Base-by-base conservation (phyloP, 2,113 vertebrate species). In the Rhinolophus sinicus region DNA sequence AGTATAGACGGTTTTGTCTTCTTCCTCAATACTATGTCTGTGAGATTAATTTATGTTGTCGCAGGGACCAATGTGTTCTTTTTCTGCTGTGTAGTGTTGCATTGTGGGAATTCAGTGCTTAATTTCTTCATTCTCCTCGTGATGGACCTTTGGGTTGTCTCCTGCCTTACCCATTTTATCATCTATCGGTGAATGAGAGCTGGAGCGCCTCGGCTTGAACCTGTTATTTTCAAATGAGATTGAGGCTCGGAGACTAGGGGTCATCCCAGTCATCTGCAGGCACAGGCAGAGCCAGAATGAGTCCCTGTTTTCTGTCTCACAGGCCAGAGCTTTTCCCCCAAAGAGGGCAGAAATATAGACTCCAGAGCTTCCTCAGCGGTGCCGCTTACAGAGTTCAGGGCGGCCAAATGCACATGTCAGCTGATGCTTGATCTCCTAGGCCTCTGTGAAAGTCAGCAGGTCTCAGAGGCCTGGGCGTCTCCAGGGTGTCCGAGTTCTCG, bases 391-490 rank as follows among this genome's bases (percentile, higher is more conserved):
- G 81, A 81, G 44, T 24, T 38, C 38, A 47, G 9, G n/a, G 54
- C 0, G 5, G 38, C 30, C 30, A 35, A 5, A 60, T 24, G n/a
- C 70, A 44, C 64, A 10, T 1, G 2, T 54, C 5, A 11, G 12
- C 52, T 28, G 3, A 13, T 14, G 50, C 38, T 18, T 9, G 70
- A 33, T 54, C n/a, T 24, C 9, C 40, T 8, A 2, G 7, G 10
- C 14, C 69, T 35, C 81, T 1, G n/a, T 52, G 40, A 19, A 15
- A n/a, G 81, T 16, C 64, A 10, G 54, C 56, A 6, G 69, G 47
- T 64, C 44, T 11, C n/a, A 22, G 26, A 40, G 72, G 44, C 77
- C 78, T 44, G 67, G 73, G 35, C 30, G 16, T 11, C 19, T 26
- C 56, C 16, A 26, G 40, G 52, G 30, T 24, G 65, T 40, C 58